A percentile compares a stretch with the other conserved stretches of the same genome.
Conservation (phyloP, 1,140 invertebrate genomes). For the Maconellicoccus hirsutus region DNA sequence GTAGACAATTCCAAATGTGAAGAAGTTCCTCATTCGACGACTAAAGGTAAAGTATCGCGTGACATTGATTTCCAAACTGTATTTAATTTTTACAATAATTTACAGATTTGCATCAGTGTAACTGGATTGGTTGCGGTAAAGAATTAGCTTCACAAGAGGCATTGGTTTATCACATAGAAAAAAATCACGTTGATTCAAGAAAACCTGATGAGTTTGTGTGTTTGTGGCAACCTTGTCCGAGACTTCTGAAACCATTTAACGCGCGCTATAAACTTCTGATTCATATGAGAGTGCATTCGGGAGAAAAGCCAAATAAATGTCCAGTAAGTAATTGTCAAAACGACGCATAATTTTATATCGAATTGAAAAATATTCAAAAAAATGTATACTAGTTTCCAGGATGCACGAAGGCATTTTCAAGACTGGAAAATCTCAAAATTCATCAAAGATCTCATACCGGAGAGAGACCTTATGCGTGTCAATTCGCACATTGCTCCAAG, state of each 20-base stretch:
- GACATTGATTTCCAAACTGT: background rate
- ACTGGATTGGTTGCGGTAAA: conserved; percentile 1
- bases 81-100: background rate
- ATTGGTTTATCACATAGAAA: conserved; percentile 83
- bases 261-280: conserved; percentile 92
- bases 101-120: background rate
- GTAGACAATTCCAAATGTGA: background rate
- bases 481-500: conserved; percentile 73
- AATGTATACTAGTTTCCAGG: conserved; percentile 59
- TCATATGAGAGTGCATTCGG: conserved; percentile 91
- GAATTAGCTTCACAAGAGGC: conserved; percentile 43
- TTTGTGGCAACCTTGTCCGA: conserved; percentile 77
- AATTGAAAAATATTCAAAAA: background rate
- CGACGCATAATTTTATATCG: background rate
- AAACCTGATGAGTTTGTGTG: conserved; percentile 75
- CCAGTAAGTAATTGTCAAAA: conserved; percentile 54
- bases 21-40: background rate
- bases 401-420: conserved; percentile 86
- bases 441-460: conserved; percentile 90
- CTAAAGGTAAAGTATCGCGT: conserved; percentile 14
- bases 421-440: conserved; percentile 91
- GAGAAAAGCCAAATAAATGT: conserved; percentile 93
- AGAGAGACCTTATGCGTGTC: conserved; percentile 74
- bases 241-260: conserved; percentile 79
- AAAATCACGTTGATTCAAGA: conserved; percentile 63